Conservation (phyloP, 1,140 invertebrate species). For the Leptinotarsa texana region DNA sequence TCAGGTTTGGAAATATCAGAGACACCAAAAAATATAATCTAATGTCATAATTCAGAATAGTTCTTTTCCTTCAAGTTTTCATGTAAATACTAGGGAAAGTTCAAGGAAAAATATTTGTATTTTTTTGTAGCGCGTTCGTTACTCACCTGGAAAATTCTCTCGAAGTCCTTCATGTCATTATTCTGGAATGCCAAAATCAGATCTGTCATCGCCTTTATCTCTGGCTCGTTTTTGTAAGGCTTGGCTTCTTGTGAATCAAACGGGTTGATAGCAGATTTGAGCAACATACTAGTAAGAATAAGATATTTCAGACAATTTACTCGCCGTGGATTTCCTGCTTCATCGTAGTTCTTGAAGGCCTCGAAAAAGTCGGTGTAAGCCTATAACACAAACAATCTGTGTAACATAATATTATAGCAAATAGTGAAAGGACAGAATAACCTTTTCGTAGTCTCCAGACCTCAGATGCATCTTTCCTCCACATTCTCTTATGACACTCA, state of each 20-base stretch:
- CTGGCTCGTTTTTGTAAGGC: slow-evolving; percentile 98
- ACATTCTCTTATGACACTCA: slow-evolving; percentile 99
- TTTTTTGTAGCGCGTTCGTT: background rate
- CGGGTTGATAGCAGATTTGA: slow-evolving; percentile 98
- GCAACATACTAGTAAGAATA: slow-evolving; percentile 97
- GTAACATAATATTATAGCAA: too few species aligned
- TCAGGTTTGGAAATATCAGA: background rate
- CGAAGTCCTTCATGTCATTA: slow-evolving; percentile 98
- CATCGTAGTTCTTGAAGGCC: slow-evolving; percentile 99
- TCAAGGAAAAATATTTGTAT: too few species aligned
- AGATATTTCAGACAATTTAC: slow-evolving; percentile 99
- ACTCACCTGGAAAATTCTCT: slow-evolving; percentile 92
- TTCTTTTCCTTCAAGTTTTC: too few species aligned
- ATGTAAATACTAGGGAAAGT: too few species aligned
- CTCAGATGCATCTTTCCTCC: slow-evolving; percentile 99
- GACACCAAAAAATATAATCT: background rate
- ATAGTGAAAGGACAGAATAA: slow-evolving; percentile 47
- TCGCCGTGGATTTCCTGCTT: slow-evolving; percentile 92
- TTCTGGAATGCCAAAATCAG: slow-evolving; percentile 97
- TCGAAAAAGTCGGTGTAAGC: slow-evolving; percentile 99
- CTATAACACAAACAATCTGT: slow-evolving; percentile 51
- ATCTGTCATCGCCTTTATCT: slow-evolving; percentile 98
- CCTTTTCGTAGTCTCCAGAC: slow-evolving; percentile 90
- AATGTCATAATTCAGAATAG: too few species aligned
- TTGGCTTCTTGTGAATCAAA: slow-evolving; percentile 99